Percentiles rank a stretch among this genome's conserved stretches.
Evolutionary conservation across 2,888 invertebrate genomes (phyloP).

Genomic region (Cylindroiulus punctatus): DNA sequence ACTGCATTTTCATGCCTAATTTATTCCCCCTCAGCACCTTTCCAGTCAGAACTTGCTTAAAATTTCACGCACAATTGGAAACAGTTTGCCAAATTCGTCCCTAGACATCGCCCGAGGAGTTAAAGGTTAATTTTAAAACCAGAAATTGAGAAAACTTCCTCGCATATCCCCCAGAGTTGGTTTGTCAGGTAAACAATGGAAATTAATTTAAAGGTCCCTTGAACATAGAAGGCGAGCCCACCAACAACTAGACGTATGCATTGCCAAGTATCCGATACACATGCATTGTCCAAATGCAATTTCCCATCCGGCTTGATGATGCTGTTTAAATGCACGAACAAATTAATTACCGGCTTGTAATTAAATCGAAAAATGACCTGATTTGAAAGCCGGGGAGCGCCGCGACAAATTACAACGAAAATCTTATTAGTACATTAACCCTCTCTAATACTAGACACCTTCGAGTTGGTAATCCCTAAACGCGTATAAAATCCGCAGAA

Average conservation of each 20-base stretch:
- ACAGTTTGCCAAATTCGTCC: conserved; percentile 19
- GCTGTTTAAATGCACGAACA: conserved; percentile 22
- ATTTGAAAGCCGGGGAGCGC: neutral
- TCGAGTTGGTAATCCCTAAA: neutral
- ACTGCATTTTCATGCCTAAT: neutral
- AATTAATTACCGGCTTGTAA: conserved; percentile 11
- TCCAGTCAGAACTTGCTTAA: neutral
- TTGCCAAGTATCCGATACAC: neutral
- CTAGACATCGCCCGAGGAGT: neutral
- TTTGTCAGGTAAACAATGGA: conserved; percentile 32
- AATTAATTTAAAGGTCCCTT: conserved; percentile 19
- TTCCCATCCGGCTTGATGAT: conserved; percentile 4
- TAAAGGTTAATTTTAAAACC: neutral
- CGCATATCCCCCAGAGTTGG: neutral
- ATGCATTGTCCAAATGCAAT: conserved; percentile 16
- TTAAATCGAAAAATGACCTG: conserved; percentile 32
- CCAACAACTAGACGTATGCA: neutral
- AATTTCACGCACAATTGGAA: conserved; percentile 32
- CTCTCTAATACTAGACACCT: neutral
- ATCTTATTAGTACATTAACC: neutral
- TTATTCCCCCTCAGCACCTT: neutral
- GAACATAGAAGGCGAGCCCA: neutral
- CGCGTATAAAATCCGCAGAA: neutral
- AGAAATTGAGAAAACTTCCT: conserved; percentile 17
- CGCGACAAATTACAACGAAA: neutral